Evolutionary conservation across 1,140 invertebrate species (phyloP).

Genomic region (Zaprionus inermis): DNA sequence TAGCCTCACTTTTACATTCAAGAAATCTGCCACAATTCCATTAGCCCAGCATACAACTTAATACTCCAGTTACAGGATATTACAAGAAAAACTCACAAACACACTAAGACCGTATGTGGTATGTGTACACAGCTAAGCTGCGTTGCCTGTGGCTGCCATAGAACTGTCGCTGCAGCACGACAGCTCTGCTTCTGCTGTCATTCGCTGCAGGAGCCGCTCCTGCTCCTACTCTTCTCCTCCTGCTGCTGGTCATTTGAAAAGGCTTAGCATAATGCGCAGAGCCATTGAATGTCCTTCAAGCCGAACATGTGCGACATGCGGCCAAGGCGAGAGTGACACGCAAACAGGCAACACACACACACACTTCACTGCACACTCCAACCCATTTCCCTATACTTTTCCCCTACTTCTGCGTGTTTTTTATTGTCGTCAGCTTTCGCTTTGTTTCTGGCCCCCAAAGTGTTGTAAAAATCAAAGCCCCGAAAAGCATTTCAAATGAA

Average conservation of each 20-base stretch:
- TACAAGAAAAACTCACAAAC: conserved; percentile 24
- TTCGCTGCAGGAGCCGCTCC: conserved; percentile 24
- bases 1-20: neutral
- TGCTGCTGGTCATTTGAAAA: conserved; percentile 56
- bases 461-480: conserved; percentile 64
- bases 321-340: conserved; percentile 33
- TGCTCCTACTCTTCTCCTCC: conserved; percentile 2
- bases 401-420: neutral
- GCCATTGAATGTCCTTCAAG: conserved; percentile 56
- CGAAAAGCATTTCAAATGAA: conserved; percentile 65
- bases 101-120: conserved; percentile 8
- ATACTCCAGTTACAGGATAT: conserved; percentile 42
- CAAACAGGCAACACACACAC: conserved; percentile 13
- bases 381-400: conserved; percentile 12
- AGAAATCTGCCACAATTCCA: conserved; percentile 5
- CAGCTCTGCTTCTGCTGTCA: conserved; percentile 22
- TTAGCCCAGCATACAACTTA: conserved; percentile 23
- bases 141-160: conserved; percentile 33
- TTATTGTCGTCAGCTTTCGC: conserved; percentile 10
- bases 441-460: conserved; percentile 35
- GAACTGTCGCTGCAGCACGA: conserved; percentile 7
- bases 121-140: conserved; percentile 28
- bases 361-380: conserved; percentile 15
- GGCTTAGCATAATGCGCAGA: conserved; percentile 55
- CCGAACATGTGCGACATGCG: conserved; percentile 50